Evolutionary conservation across 2,113 vertebrate species (phyloP), one percentile per base, ranked within the genome.

Genomic region (Corythornis vintsioides): DNA sequence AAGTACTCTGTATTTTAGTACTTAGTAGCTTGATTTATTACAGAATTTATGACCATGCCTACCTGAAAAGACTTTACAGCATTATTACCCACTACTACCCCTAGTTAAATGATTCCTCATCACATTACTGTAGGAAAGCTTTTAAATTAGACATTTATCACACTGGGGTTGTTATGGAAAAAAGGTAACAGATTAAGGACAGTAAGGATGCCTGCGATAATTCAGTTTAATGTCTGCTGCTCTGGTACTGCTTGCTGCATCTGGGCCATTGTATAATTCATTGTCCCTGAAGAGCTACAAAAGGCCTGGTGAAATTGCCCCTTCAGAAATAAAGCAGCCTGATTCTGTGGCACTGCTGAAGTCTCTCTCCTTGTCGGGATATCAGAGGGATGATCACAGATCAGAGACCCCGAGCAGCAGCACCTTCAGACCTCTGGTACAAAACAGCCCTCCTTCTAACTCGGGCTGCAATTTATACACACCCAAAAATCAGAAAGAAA

Each of bases 271-370:
- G 56, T 77, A 26, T 59, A 90, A 96, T 92, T 95, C 57, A 91
- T 79, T 66, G 43, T 88, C 87, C 85, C 89, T 91, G 42, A 91
- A 93, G 92, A 53, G 79, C 53, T 42, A 93, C 78, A 89, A 92
- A 90, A 69, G 80, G 35, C 25, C 15, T 47, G 70, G 35, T 65
- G 94, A 97, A 95, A 92, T 94, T 59, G 92, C 79, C 38, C 61
- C 31, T 55, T 79, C 63, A 79, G n/a, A 90, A 87, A 69, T 92
- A 73, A 91, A 97, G 21, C 17, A 5, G 28, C 10, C 22, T 59
- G 31, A 18, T 78, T 72, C 59, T 52, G 56, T 48, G 93, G 57
- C 11, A 79, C 31, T 12, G 55, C 0, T 60, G 31, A 63, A 66
- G n/a, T 79, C 40, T 66, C 50, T 50, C 11, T 1, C 48, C 47